phyloP scores from a whole-genome alignment of 1,140 invertebrate genomes.

The Thaumetopoea pityocampa region DNA sequence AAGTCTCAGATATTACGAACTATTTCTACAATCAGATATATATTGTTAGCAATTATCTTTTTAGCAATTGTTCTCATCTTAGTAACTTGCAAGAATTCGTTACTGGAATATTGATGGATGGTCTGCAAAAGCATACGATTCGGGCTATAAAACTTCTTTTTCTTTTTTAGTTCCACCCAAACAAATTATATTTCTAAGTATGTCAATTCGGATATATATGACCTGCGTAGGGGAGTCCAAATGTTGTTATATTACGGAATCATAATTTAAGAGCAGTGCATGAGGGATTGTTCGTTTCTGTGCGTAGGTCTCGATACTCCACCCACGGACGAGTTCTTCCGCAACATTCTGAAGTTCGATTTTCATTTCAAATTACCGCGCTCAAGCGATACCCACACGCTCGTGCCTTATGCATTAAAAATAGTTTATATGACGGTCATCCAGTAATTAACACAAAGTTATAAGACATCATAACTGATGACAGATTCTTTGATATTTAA shows the following conservation, averaged over 20 bases:
- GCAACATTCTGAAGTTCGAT: slow-evolving; percentile 52
- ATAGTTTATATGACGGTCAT: slow-evolving; percentile 6
- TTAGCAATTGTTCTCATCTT: no score
- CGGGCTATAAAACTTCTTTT: no score
- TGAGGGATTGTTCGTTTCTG: slow-evolving; percentile 27
- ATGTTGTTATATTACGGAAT: slow-evolving; percentile 34
- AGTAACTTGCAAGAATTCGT: no score
- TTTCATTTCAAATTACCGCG: slow-evolving; percentile 69
- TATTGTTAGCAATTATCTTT: no score
- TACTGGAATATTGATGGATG: no score
- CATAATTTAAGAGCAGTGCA: slow-evolving; percentile 33
- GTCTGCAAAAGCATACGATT: no score
- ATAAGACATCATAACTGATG: slow-evolving; percentile 1
- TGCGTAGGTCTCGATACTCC: slow-evolving; percentile 48
- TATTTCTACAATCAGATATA: no score
- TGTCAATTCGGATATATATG: slow-evolving; percentile 28
- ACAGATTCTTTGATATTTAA: not conserved
- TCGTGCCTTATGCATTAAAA: slow-evolving; percentile 31
- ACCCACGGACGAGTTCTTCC: slow-evolving; percentile 62
- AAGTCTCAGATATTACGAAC: no score
- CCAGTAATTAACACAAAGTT: slow-evolving; percentile 8
- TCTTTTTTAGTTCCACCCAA: not conserved
- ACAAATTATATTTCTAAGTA: not conserved
- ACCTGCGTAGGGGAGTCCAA: slow-evolving; percentile 42
- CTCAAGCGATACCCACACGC: slow-evolving; percentile 43